Conservation (phyloP, 2,797 vertebrate genomes). For the Protosalanx chinensis region DNA sequence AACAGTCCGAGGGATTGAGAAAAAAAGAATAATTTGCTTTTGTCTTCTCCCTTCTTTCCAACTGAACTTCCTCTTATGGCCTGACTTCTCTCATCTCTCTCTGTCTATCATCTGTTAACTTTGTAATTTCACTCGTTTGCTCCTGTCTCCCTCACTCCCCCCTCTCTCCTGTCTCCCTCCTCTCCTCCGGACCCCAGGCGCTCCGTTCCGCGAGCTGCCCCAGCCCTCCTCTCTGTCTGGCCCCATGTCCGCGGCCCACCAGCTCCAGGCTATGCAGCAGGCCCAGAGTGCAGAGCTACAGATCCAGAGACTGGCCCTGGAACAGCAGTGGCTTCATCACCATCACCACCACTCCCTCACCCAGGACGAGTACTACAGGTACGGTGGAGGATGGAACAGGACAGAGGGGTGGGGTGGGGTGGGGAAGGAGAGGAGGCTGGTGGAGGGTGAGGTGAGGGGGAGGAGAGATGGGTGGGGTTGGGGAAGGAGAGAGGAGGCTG, state of each 20-base stretch:
- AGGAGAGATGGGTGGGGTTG: no score
- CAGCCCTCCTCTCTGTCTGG: conserved; percentile 88
- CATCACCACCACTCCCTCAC: conserved; percentile 94
- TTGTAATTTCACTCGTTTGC: background rate
- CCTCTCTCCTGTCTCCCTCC: conserved; percentile 8
- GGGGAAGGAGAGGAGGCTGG: no score
- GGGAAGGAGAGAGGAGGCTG: background rate
- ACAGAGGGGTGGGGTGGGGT: no score
- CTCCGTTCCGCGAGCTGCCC: conserved; percentile 95
- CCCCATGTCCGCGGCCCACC: conserved; percentile 95
- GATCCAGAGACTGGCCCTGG: conserved; percentile 98
- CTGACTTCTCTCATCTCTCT: background rate
- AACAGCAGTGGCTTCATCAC: conserved; percentile 96
- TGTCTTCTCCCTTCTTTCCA: background rate
- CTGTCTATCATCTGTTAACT: background rate
- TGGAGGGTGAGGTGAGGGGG: no score
- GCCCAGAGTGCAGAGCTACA: conserved; percentile 98
- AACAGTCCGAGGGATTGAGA: no score
- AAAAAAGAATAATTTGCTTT: no score
- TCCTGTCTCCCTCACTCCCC: background rate
- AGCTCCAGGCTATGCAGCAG: conserved; percentile 99
- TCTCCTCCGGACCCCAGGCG: conserved; percentile 68
- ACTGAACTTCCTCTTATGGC: background rate
- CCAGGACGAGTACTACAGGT: conserved; percentile 81
- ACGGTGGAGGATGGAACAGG: background rate